Base-by-base conservation (phyloP, 2,113 vertebrate genomes). In the Chinchilla lanigera region DNA sequence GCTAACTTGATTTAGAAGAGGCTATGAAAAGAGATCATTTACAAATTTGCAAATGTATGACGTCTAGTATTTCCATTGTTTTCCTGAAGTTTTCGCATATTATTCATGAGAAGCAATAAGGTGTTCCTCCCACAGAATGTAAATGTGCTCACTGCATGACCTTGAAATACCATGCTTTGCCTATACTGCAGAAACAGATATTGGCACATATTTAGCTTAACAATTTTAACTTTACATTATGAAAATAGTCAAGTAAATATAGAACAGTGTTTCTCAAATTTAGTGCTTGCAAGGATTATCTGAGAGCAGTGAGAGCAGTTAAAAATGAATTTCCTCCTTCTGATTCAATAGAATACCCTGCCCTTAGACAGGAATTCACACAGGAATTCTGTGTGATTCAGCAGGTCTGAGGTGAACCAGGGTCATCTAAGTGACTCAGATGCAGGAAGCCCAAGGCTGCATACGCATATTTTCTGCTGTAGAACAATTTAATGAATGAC, bases 21-120 rank as follows among this genome's bases (percentile, higher is more conserved):
- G 33, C 19, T 38, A 7, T 67, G 30, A 81, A 86, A 96, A 22
- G 69, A 90, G 41, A 89, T 24, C 4, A 14, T 60, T 67, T 86
- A 67, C 56, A 61, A 6, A 78, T 73, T 61, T 94, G 16, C 54
- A 88, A 89, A 52, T 54, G 77, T 75, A 41, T 50, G 82, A 60
- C 28, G 65, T 67, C 26, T 19, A 52, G 26, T 24, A 1, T 75
- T 93, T 73, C 19, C 83, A 50, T 47, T 58, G 16, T 52, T 97
- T 86, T 77, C 58, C 90, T 73, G 41, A 1, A 71, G 7, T 80
- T 82, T 86, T 50, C 22, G 44, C 85, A 38, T 84, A 10, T 73
- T 95, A 89, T 41, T 94, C 61, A 41, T 83, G 20, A 80, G 50
- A 89, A 94, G 14, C 38, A 92, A 75, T 85, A 81, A 88, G 77